Base-by-base conservation (phyloP, 2,113 vertebrate species). In the Haemorhous mexicanus region DNA sequence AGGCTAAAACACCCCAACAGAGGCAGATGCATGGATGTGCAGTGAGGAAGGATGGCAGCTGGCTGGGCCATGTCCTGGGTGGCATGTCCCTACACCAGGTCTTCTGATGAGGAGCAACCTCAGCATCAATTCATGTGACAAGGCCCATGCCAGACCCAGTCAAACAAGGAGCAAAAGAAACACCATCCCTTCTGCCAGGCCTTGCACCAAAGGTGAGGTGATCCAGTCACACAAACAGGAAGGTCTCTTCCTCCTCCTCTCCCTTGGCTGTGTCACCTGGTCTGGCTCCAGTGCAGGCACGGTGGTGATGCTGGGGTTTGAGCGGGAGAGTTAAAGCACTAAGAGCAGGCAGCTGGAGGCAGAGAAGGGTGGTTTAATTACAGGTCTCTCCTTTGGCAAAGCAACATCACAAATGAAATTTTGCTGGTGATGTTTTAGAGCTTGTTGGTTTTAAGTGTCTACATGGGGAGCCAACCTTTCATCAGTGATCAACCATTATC, bases 181-280 rank as follows among this genome's bases (percentile, higher is more conserved):
- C 11, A 10, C 16, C 1, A 1, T 55, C 37, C 23, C 6, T 47
- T 70, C 47, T 56, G 26, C 35, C 56, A 70, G 59, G 21, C 53
- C 18, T 46, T 4, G 2, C 1, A 5, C 16, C 8, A 2, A 50
- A 73, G 35, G 44, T 73, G 70, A 78, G 52, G n/a, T 0, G 4
- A 61, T 37, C 46, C 33, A 47, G 30, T 33, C 23, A 37, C 0
- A 0, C 37, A 41, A 27, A 91, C 43, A 62, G 41, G 46, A 77
- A 63, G 26, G 30, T 63, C 32, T 73, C 32, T 62, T 78, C 70
- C 33, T 89, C 28, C 22, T 59, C 26, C 49, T 88, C 44, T 52
- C 7, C 23, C 58, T 41, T 1, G 1, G 37, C 46, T 58, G 26
- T 10, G 1, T 32, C 35, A 14, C n/a, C 30, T 84, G 1, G 0